phyloP scores from a whole-genome alignment of 92 coral and sea anemone genomes.

The Metridium senile region DNA sequence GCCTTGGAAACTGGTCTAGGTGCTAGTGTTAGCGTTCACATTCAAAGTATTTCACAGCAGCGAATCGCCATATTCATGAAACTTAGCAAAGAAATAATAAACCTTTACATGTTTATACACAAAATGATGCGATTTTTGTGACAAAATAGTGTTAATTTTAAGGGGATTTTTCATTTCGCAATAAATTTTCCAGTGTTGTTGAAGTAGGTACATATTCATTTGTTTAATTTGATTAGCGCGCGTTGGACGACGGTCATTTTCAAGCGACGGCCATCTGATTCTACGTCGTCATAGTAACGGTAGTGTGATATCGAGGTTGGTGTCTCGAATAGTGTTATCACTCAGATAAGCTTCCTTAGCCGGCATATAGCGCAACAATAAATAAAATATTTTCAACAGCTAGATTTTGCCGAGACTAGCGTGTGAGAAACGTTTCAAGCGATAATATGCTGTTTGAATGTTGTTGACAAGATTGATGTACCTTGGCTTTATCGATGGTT shows the following conservation, averaged over 20 bases:
- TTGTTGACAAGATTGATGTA: background rate
- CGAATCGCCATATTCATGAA: no score
- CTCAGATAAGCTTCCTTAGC: constrained; percentile 14
- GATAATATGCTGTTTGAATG: background rate
- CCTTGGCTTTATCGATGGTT: background rate
- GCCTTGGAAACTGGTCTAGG: background rate
- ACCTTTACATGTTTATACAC: no score
- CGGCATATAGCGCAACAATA: constrained; percentile 18
- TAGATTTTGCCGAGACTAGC: background rate
- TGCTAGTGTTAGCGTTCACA: no score
- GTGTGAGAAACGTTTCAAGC: background rate
- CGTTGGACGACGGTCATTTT: constrained; percentile 4
- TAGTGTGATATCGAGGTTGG: constrained; percentile 26
- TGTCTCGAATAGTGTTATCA: background rate
- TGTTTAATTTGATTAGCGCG: background rate
- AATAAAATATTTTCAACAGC: constrained; percentile 22
- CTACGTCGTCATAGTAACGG: constrained; percentile 23
- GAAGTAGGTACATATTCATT: background rate
- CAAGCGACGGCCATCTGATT: constrained; percentile 2
- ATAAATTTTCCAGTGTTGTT: background rate
- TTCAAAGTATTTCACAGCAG: no score
- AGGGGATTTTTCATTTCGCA: background rate
- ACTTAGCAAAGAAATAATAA: no score
- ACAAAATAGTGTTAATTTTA: no score
- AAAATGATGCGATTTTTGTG: no score